Percentiles rank a stretch among this genome's conserved stretches.
Evolutionary conservation across 2,797 vertebrate species (phyloP).

Genomic region (Bufotes viridis): DNA sequence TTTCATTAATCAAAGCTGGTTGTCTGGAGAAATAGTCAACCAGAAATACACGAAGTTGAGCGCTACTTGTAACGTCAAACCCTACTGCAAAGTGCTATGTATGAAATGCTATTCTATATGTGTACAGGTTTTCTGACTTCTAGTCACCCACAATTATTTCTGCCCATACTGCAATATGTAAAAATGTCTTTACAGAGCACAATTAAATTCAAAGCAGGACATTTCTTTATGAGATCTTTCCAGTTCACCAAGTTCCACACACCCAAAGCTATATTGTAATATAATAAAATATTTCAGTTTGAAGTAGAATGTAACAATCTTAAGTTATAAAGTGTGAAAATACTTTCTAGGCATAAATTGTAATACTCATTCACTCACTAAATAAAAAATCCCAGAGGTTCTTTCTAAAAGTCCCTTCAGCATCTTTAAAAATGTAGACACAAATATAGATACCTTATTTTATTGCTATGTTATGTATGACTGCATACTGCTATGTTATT

Average conservation of each 20-base stretch:
- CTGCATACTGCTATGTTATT: too few relatives aligned
- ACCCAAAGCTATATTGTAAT: conserved; percentile 6
- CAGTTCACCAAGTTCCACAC: neutral
- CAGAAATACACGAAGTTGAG: neutral
- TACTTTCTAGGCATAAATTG: neutral
- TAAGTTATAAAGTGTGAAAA: neutral
- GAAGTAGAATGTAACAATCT: neutral
- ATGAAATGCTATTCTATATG: neutral
- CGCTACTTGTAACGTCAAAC: neutral
- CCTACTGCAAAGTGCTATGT: neutral
- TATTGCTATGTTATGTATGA: neutral
- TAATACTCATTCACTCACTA: neutral
- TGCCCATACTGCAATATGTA: conserved; percentile 9
- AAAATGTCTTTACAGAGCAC: neutral
- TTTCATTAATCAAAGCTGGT: neutral
- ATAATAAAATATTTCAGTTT: conserved; percentile 7
- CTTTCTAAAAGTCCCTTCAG: neutral
- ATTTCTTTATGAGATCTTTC: conserved; percentile 1
- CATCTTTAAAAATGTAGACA: neutral
- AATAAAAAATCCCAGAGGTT: neutral
- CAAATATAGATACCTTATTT: neutral
- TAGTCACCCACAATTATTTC: neutral
- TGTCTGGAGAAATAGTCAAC: neutral
- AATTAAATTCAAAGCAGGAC: neutral
- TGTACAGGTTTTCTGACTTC: neutral